A percentile compares a stretch with the other conserved stretches of the same genome.
Evolutionary conservation across 2,888 invertebrate genomes (phyloP).

Genomic region (Diarsia dahlii): DNA sequence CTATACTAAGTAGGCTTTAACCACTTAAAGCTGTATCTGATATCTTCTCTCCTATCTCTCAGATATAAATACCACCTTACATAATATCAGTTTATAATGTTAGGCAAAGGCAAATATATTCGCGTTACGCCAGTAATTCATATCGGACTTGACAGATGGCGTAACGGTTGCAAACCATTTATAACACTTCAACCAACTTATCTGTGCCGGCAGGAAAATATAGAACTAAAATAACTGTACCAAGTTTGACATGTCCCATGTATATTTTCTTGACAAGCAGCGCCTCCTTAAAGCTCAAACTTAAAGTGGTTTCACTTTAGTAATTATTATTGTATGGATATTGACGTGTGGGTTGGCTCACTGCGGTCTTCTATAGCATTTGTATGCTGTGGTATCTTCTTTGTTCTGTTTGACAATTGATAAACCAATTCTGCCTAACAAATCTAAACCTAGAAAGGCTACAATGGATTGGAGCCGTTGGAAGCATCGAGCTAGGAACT

Average conservation of each 20-base stretch:
- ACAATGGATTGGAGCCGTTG: too few relatives aligned
- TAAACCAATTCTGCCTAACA: not conserved
- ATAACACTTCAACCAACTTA: not conserved
- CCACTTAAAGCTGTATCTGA: constrained; percentile 16
- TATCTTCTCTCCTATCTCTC: constrained; percentile 28
- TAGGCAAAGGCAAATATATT: constrained; percentile 25
- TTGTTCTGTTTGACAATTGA: not conserved
- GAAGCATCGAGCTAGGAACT: too few relatives aligned
- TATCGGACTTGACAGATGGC: constrained; percentile 39
- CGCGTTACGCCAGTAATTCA: constrained; percentile 33
- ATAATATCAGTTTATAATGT: constrained; percentile 29
- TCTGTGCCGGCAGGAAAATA: too few relatives aligned
- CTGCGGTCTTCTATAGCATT: not conserved
- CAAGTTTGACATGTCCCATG: too few relatives aligned
- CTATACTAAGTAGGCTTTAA: not conserved
- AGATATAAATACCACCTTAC: constrained; percentile 37
- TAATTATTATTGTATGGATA: too few relatives aligned
- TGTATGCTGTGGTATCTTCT: not conserved
- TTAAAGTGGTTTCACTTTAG: too few relatives aligned
- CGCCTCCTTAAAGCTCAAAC: too few relatives aligned
- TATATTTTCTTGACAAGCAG: too few relatives aligned
- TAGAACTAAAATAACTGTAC: too few relatives aligned
- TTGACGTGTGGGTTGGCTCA: constrained; percentile 7
- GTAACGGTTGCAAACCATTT: constrained; percentile 30
- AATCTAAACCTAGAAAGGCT: too few relatives aligned